Evolutionary conservation across 2,888 invertebrate genomes (phyloP).

Genomic region (Cosmopolites sordidus): DNA sequence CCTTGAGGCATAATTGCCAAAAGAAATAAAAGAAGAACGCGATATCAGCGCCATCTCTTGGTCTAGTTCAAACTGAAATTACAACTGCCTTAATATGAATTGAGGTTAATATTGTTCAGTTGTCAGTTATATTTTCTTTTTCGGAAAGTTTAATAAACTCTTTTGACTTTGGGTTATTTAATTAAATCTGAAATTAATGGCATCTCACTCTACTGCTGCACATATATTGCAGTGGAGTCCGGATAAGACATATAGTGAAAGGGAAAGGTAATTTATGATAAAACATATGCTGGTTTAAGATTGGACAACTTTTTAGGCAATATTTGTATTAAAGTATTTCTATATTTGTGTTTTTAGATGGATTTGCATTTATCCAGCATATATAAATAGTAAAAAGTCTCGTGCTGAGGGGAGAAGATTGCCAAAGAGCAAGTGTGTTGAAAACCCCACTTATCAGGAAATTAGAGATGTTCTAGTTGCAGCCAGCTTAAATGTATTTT

Average conservation of each 20-base stretch:
- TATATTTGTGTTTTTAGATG: conserved; percentile 58
- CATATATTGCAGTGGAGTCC: conserved; percentile 56
- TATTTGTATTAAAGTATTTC: neutral
- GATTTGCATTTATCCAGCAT: conserved; percentile 96
- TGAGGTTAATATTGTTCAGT: too few species aligned
- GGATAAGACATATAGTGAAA: conserved; percentile 75
- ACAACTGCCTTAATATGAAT: too few species aligned
- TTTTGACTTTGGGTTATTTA: too few species aligned
- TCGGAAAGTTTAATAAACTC: too few species aligned
- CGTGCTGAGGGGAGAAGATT: conserved; percentile 84
- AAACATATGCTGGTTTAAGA: conserved; percentile 5
- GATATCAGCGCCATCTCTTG: too few species aligned
- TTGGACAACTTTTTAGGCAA: neutral
- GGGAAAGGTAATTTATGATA: conserved; percentile 58
- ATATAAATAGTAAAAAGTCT: conserved; percentile 90
- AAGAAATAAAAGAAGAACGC: too few species aligned
- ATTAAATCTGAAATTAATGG: conserved; percentile 2
- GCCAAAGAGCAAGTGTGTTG: conserved; percentile 80
- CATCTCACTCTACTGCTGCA: conserved; percentile 16
- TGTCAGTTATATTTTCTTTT: too few species aligned
- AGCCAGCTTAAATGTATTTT: conserved; percentile 46
- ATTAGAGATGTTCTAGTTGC: conserved; percentile 87
- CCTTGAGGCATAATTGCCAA: too few species aligned
- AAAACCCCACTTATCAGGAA: conserved; percentile 93
- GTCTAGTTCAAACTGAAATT: too few species aligned